Conservation (phyloP, 2,113 vertebrate genomes). For the Vombatus ursinus region DNA sequence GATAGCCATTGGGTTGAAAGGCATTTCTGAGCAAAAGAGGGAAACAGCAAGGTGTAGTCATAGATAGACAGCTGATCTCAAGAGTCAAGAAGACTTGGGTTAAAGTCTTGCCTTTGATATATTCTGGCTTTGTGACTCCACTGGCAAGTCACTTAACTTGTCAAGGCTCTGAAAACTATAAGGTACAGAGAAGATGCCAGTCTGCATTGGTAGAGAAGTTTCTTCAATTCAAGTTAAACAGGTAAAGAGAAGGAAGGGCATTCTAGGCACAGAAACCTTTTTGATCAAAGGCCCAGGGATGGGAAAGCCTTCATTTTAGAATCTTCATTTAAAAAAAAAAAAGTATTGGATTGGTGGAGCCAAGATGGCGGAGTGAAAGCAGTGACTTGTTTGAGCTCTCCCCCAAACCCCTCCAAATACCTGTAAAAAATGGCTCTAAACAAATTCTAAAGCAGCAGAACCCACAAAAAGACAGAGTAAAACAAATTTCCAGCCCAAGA, state of each 20-base stretch:
- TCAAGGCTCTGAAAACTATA: background rate
- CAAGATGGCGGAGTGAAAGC: too few species aligned
- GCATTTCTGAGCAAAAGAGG: background rate
- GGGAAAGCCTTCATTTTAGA: background rate
- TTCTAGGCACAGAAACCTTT: background rate
- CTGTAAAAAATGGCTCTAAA: too few species aligned
- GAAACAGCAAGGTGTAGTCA: background rate
- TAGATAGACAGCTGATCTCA: background rate
- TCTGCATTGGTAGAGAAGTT: too few species aligned
- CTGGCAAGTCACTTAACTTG: background rate
- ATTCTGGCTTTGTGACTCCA: background rate
- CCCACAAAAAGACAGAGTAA: too few species aligned
- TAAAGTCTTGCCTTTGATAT: background rate
- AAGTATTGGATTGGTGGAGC: too few species aligned
- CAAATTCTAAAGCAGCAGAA: too few species aligned
- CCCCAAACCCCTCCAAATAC: too few species aligned
- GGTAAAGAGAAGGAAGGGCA: background rate
- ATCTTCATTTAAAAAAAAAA: background rate
- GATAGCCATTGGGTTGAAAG: background rate
- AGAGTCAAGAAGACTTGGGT: background rate
- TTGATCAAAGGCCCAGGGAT: background rate
- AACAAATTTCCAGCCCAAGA: too few species aligned
- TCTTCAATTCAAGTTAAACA: background rate
- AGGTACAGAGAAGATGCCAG: background rate
- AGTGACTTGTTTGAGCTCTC: too few species aligned